Evolutionary conservation across 2,113 vertebrate genomes (phyloP).

Genomic region (Motacilla tschutschensis): DNA sequence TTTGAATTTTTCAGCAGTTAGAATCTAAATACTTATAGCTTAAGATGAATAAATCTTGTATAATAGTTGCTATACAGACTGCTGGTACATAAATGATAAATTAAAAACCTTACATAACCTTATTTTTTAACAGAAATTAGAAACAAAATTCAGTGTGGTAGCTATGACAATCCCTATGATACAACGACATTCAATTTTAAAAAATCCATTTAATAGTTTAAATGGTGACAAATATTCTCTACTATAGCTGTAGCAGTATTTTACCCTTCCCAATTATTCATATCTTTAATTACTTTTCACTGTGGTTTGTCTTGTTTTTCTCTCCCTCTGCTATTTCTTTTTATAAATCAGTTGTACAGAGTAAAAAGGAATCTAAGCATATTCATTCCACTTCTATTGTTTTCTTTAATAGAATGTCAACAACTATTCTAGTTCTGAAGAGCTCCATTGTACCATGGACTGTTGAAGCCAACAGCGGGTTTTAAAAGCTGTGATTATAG

Average conservation of each 20-base stretch:
- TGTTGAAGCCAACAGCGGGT: background rate
- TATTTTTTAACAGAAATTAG: background rate
- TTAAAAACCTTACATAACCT: background rate
- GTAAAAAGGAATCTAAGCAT: background rate
- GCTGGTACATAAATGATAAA: background rate
- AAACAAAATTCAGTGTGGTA: background rate
- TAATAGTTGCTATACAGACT: background rate
- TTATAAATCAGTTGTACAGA: background rate
- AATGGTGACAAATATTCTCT: background rate
- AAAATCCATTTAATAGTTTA: background rate
- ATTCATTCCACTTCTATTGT: background rate
- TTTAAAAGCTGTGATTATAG: conserved; percentile 4
- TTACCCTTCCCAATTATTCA: background rate
- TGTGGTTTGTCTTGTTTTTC: background rate
- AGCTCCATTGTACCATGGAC: background rate
- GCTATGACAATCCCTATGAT: background rate
- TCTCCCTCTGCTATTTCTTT: background rate
- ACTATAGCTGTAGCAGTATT: background rate
- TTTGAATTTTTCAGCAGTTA: background rate
- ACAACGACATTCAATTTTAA: background rate
- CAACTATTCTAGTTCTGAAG: background rate
- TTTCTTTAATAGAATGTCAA: background rate
- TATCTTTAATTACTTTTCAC: background rate
- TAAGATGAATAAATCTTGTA: background rate
- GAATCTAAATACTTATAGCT: background rate